phyloP scores from a whole-genome alignment of 2,113 vertebrate genomes.

The Epinephelus lanceolatus region DNA sequence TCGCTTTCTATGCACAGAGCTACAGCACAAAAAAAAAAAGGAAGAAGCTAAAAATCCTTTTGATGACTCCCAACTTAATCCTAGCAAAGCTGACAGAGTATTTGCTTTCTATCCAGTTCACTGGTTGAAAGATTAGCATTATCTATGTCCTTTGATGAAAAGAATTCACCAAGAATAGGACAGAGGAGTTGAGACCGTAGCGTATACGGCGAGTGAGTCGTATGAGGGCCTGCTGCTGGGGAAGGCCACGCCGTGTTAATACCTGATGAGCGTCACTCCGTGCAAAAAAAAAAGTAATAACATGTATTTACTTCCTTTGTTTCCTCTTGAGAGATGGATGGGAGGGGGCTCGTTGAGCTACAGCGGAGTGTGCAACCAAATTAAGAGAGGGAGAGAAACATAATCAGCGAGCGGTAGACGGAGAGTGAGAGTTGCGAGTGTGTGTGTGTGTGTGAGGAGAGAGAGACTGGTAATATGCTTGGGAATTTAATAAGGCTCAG shows the following conservation, averaged over 20 bases:
- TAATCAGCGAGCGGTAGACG: constrained; percentile 59
- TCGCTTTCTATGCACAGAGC: constrained; percentile 37
- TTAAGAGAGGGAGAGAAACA: constrained; percentile 70
- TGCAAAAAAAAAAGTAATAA: constrained; percentile 56
- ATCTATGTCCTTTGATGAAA: constrained; percentile 63
- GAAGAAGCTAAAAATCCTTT: constrained; percentile 33
- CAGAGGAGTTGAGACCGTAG: not conserved
- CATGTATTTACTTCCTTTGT: constrained; percentile 77
- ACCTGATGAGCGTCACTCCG: constrained; percentile 61
- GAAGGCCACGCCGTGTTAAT: constrained; percentile 61
- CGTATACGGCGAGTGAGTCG: constrained; percentile 37
- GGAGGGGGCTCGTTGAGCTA: constrained; percentile 39
- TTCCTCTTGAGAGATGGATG: constrained; percentile 55
- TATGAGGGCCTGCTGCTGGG: constrained; percentile 5
- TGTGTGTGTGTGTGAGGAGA: constrained; percentile 56
- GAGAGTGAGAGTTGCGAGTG: constrained; percentile 47
- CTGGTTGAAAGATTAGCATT: constrained; percentile 63
- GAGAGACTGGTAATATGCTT: constrained; percentile 82
- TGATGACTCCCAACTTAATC: constrained; percentile 68
- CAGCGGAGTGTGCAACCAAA: constrained; percentile 66
- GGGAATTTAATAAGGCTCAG: constrained; percentile 88
- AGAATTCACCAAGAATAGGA: constrained; percentile 41
- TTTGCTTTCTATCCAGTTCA: constrained; percentile 54
- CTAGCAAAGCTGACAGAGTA: constrained; percentile 63
- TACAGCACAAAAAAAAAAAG: not conserved